A percentile compares a stretch with the other conserved stretches of the same genome.
Conservation (phyloP, 37 sponge, comb jelly and placozoan genomes). For the Bolinopsis microptera region DNA sequence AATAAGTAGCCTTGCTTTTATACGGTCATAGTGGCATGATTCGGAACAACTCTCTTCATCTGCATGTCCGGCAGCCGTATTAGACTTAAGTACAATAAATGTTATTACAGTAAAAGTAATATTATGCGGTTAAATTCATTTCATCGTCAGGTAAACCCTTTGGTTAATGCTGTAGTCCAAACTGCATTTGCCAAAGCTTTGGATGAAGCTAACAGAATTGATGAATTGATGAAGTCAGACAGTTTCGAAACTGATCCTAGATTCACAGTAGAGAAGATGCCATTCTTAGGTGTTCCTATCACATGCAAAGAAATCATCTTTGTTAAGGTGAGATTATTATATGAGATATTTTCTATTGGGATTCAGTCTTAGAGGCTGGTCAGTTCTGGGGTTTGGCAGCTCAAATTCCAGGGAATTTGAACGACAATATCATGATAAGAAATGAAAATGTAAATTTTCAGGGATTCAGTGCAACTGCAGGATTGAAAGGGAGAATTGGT, state of each 20-base stretch:
- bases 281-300: conserved; percentile 73
- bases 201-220: conserved; percentile 60
- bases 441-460: too few species aligned
- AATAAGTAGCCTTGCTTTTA: too few species aligned
- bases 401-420: too few species aligned
- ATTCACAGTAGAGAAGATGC: conserved; percentile 43
- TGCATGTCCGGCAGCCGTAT: too few species aligned
- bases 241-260: conserved; percentile 2
- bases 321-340: neutral
- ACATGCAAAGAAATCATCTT: conserved; percentile 73
- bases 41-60: too few species aligned
- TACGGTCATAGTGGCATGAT: too few species aligned
- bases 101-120: too few species aligned
- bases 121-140: too few species aligned
- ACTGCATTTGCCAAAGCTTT: conserved; percentile 67
- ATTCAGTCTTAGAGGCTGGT: too few species aligned
- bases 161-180: conserved; percentile 53
- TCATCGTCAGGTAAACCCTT: conserved; percentile 25
- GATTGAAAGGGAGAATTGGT: conserved; percentile 63
- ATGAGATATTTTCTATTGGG: neutral
- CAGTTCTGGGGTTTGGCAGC: too few species aligned
- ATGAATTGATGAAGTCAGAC: conserved; percentile 31
- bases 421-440: too few species aligned
- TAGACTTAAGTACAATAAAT: too few species aligned
- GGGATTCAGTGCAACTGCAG: conserved; percentile 71